Evolutionary conservation across 2,888 invertebrate species (phyloP).

Genomic region (Lepidocyrtinus sp.): DNA sequence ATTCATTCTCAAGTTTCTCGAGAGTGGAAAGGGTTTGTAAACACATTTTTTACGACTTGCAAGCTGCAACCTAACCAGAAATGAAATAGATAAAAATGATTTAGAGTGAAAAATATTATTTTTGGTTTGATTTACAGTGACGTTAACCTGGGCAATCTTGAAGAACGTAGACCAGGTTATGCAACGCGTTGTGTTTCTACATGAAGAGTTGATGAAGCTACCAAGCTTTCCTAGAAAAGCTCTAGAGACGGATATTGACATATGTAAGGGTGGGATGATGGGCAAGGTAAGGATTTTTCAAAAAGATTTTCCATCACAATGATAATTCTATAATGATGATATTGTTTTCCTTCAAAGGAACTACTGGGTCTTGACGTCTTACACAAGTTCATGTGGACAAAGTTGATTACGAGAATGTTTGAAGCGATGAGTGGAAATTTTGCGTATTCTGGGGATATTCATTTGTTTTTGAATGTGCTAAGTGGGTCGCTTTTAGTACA

Average conservation of each 20-base stretch:
- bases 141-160: constrained; percentile 91
- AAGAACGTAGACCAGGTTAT: constrained; percentile 94
- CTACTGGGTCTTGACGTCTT: constrained; percentile 91
- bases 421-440: constrained; percentile 98
- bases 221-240: constrained; percentile 99
- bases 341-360: constrained; percentile 76
- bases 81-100: too few species aligned
- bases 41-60: background rate
- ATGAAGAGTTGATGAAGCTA: constrained; percentile 98
- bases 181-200: constrained; percentile 97
- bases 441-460: constrained; percentile 96
- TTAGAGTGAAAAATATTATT: too few species aligned
- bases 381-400: constrained; percentile 99
- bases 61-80: too few species aligned
- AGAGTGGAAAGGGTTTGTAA: constrained; percentile 85
- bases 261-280: constrained; percentile 90
- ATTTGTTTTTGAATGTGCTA: constrained; percentile 96
- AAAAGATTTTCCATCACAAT: too few species aligned
- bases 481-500: constrained; percentile 95
- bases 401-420: constrained; percentile 95
- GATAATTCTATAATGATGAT: too few species aligned
- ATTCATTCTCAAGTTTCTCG: constrained; percentile 93
- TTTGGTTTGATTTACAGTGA: constrained; percentile 73
- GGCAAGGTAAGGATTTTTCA: constrained; percentile 88
- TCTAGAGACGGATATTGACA: constrained; percentile 94